Conservation (phyloP, 2,888 invertebrate genomes). For the Cephus nigrinus region DNA sequence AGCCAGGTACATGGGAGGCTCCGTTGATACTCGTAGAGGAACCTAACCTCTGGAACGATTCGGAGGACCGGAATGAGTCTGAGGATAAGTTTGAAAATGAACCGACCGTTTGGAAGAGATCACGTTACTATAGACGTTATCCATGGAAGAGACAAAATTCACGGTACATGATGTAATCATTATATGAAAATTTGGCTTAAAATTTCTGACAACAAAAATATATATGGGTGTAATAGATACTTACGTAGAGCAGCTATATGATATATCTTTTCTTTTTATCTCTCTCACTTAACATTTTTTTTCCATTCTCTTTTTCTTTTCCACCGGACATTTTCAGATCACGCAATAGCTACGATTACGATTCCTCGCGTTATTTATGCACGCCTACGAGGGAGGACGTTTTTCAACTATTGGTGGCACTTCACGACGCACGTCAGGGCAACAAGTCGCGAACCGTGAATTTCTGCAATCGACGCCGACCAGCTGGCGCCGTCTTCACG, state of each 20-base stretch:
- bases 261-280: too few relatives aligned
- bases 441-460: slow-evolving; percentile 69
- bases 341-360: slow-evolving; percentile 69
- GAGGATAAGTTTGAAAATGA: slow-evolving; percentile 21
- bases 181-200: not conserved
- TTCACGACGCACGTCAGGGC: slow-evolving; percentile 73
- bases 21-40: slow-evolving; percentile 38
- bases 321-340: slow-evolving; percentile 23
- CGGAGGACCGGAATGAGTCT: slow-evolving; percentile 10
- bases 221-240: too few relatives aligned
- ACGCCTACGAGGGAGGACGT: slow-evolving; percentile 74
- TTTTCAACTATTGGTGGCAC: slow-evolving; percentile 71
- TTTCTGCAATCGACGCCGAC: slow-evolving; percentile 74
- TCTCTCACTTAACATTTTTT: slow-evolving; percentile 4
- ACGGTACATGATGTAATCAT: slow-evolving; percentile 62
- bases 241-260: too few relatives aligned
- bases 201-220: not conserved
- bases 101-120: slow-evolving; percentile 62
- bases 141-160: slow-evolving; percentile 74
- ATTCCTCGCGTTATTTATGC: slow-evolving; percentile 70
- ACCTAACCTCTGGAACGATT: slow-evolving; percentile 15
- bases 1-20: slow-evolving; percentile 32
- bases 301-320: not conserved
- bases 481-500: slow-evolving; percentile 72
- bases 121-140: slow-evolving; percentile 72